Evolutionary conservation across 2,797 vertebrate species (phyloP), one percentile per base, ranked within the genome.

Genomic region (Hippocampus kuda): DNA sequence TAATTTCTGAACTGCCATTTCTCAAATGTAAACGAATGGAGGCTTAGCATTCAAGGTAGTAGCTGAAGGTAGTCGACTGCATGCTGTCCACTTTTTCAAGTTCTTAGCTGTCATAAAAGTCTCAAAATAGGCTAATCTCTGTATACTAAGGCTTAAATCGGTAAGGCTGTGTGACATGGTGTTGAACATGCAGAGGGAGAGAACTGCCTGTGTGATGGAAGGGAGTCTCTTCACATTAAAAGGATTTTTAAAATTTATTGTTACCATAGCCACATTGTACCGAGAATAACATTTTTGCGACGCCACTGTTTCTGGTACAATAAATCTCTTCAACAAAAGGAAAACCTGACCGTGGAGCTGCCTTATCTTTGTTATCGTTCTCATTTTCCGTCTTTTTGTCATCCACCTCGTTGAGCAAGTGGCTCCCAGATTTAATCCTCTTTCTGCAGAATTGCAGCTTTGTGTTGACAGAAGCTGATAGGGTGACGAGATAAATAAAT

Each of bases 261-360:
- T n/a, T 9, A 53, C 18, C 22, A 5, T 30, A 8, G 15, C 27
- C 26, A 30, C 10, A 27, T 27, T 59, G 27, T 59, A 59, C 57
- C 16, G 26, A 59, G 26, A 7, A 38, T 38, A 38, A 7, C 7
- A 7, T 38, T 38, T 38, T 38, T 38, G 34, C 34, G 34, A 8
- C 34, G 7, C 34, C 7, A 8, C 34, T 38, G 34, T 38, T 38
- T 7, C 7, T 38, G 34, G 34, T 38, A 7, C 34, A 38, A 38
- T 38, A 38, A 38, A 38, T 38, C 34, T 27, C 78, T 69, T 54
- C 49, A 59, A 79, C 65, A 80, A 73, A 27, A 69, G 68, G 77
- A 77, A 83, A 83, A 86, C 76, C 34, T 57, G 67, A 84, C 57
- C 77, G 77, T 27, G 62, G 27, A 16, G 22, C 66, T 2, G 0